Evolutionary conservation across 2,888 invertebrate species (phyloP), one percentile per base, ranked within the genome.

Genomic region (Lithophane semibrunnea): DNA sequence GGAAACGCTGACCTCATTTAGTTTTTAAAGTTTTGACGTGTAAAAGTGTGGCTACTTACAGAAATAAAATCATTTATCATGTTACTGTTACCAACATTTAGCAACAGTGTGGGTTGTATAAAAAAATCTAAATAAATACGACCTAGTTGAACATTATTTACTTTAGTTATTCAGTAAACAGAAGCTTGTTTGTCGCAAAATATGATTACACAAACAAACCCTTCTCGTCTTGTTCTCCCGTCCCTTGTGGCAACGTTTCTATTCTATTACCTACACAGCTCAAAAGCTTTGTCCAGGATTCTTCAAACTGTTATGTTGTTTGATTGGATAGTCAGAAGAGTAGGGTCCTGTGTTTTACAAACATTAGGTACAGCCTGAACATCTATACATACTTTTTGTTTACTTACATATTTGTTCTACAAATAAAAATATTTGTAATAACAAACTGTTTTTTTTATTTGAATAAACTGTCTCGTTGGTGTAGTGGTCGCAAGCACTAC

Each of bases 281-380:
- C 72, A 65, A 79, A 80, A 79, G 61, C 73, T 77, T 83, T 84
- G 71, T 76, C 60, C 56, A 44, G 29, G n/a, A 21, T 54, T 80
- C 52, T 70, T 80, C 56, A 73, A 68, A 54, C 52, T 61, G 58
- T n/a, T 78, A 12, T 65, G 13, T 60, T 58, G 58, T 68, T 68
- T 60, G 54, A 37, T 70, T 52, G 37, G 16, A 47, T 71, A 72
- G 58, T 42, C 52, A 56, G 72, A 24, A 24, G 72, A 83, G 21
- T 18, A 44, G 7, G 12, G 24, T 67, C 47, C 9, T 71, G 63
- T 74, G 58, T 29, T 21, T 5, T n/a, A 21, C 0, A 42, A 13
- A 47, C 0, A 37, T 65, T 47, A n/a, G n/a, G n/a, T n/a, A 67
- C 8, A 49, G 7, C 2, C 24, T 1, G 12, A 58, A 58, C 24